Conservation (phyloP, 1,140 invertebrate genomes). For the Ceratitis capitata region DNA sequence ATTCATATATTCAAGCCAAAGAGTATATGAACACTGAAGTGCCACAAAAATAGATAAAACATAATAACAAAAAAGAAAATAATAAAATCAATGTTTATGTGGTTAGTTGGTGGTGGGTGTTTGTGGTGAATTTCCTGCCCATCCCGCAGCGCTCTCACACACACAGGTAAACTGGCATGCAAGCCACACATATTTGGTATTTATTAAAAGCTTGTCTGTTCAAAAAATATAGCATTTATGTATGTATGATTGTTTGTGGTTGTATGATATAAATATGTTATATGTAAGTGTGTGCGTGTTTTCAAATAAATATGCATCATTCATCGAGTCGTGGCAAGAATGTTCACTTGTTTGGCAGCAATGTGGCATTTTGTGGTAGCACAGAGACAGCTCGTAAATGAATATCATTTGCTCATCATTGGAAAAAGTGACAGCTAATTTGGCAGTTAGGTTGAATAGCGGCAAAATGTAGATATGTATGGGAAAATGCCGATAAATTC, state of each 20-base stretch:
- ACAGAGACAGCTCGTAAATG: background rate
- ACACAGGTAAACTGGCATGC: background rate
- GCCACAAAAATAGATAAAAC: background rate
- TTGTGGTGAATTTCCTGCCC: too few relatives aligned
- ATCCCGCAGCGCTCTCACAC: background rate
- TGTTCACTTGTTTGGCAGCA: background rate
- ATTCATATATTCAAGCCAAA: background rate
- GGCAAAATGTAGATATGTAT: background rate
- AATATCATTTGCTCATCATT: conserved; percentile 26
- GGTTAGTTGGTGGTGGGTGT: background rate
- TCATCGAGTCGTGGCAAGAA: background rate
- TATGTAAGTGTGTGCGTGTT: background rate
- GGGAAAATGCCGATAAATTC: too few relatives aligned
- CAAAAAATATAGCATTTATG: background rate
- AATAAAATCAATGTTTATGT: background rate
- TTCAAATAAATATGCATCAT: background rate
- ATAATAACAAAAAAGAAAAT: background rate
- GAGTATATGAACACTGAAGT: background rate
- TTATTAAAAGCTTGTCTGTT: background rate
- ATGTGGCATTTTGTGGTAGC: background rate
- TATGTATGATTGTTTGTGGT: too few relatives aligned
- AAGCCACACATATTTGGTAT: background rate
- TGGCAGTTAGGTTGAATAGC: background rate
- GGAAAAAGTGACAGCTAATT: conserved; percentile 33
- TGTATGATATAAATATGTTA: background rate